Base-by-base conservation (phyloP, 2,797 vertebrate species). In the Falco cherrug region DNA sequence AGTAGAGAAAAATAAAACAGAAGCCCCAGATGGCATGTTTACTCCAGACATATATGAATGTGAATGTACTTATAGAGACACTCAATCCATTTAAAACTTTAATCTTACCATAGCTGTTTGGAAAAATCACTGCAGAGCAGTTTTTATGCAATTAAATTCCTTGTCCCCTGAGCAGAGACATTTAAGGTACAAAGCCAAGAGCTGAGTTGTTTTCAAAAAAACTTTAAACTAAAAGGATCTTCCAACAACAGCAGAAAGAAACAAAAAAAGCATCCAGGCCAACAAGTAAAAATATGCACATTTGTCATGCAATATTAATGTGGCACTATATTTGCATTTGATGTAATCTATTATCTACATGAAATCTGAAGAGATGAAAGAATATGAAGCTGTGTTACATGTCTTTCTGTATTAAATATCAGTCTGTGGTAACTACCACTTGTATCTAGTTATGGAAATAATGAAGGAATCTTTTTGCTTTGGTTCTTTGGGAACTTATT, bases 1-100 rank as follows among this genome's bases (percentile, higher is more conserved):
- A 87, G 81, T 91, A 91, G 35, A 96, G 90, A 95, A 95, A 90
- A 95, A 92, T 69, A 90, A 93, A 95, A 69, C 80, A 86, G 86
- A 96, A 91, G 68, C 59, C 77, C 84, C 94, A 96, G 64, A 90
- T 93, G 76, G 65, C 24, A 90, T 57, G 64, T 81, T 94, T 85
- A 86, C 57, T 90, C 50, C 64, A 92, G 85, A 89, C 73, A 69
- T 29, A 22, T 78, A 90, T 76, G 73, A 82, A 85, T 28, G n/a
- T 47, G 77, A 86, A 88, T 54, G 74, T 43, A 89, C 65, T 85
- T 93, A 80, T 1, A 65, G 87, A 74, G 78, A 80, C 53, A 70
- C 37, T 84, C 48, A 80, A 80, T 75, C 78, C 47, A 77, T 90
- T 89, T 87, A 89, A 84, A 96, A 93, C 61, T 91, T 95, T 63